phyloP scores from a whole-genome alignment of 2,797 vertebrate species.

The Rhabdophis nuchalis region DNA sequence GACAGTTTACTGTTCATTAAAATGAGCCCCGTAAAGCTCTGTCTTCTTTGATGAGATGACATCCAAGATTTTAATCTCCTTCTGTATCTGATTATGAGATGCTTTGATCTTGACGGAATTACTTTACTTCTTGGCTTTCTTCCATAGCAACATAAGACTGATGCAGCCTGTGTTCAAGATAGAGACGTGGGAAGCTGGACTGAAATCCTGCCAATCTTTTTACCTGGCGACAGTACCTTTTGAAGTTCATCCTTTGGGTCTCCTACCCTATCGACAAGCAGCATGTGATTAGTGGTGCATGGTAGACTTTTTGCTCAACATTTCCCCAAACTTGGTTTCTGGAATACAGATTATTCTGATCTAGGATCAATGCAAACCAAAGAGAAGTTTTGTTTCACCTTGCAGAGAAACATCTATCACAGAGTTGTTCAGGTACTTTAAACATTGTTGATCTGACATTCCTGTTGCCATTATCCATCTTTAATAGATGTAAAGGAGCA shows the following conservation, averaged over 20 bases:
- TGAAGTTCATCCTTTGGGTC: background rate
- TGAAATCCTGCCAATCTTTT: background rate
- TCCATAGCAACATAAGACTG: background rate
- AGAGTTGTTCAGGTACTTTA: background rate
- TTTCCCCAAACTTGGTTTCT: background rate
- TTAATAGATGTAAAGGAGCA: background rate
- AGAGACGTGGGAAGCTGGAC: background rate
- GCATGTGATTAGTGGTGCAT: background rate
- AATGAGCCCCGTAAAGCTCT: background rate
- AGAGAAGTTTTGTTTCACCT: background rate
- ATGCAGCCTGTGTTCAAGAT: background rate
- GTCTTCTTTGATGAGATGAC: background rate
- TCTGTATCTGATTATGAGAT: background rate
- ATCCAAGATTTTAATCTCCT: background rate
- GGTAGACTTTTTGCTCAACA: background rate
- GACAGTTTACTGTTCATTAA: background rate
- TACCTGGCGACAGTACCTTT: background rate
- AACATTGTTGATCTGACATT: background rate
- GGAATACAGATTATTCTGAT: background rate
- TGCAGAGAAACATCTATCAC: background rate
- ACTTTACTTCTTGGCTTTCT: background rate
- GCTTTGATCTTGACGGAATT: background rate
- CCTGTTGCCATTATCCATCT: background rate
- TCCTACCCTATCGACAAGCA: background rate
- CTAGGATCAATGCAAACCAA: background rate